Percentiles rank a stretch among this genome's conserved stretches.
These are phyloP conservation scores for Merodon equestris DNA, from an alignment of 2,888 invertebrate species.

Conservation along the genomic window DNA sequence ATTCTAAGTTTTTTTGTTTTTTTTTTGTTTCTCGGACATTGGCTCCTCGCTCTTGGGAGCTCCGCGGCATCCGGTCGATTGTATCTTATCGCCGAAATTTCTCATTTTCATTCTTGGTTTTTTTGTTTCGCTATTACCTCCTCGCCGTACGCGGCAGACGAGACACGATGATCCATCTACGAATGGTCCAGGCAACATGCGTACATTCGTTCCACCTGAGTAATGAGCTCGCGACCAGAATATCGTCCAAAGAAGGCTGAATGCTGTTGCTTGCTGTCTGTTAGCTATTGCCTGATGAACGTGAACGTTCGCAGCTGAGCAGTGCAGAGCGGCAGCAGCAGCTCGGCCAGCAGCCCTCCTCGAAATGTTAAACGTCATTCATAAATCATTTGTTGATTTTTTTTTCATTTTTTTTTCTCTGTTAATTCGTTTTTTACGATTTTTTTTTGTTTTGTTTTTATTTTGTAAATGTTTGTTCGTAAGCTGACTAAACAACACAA, in stretches of 20 bases:
- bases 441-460: conserved; percentile 2
- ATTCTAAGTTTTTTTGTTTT: no score
- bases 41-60: conserved; percentile 41
- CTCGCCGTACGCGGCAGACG: conserved; percentile 40
- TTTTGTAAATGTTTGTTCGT: conserved; percentile 57
- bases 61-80: conserved; percentile 57
- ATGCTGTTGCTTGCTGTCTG: conserved; percentile 1
- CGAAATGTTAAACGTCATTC: conserved; percentile 64
- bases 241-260: conserved; percentile 28
- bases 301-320: conserved; percentile 1
- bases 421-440: no score
- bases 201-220: conserved; percentile 64
- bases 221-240: conserved; percentile 58
- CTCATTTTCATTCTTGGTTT: conserved; percentile 36
- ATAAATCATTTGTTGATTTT: conserved; percentile 63
- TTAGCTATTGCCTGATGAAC: conserved; percentile 35
- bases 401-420: conserved; percentile 2
- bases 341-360: conserved; percentile 2
- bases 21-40: no score
- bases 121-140: no score
- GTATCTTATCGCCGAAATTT: conserved; percentile 46
- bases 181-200: conserved; percentile 36
- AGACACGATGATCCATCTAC: conserved; percentile 48
- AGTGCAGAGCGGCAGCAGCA: not conserved
- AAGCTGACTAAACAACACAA: conserved; percentile 54